Evolutionary conservation across 2,888 invertebrate genomes (phyloP).

Genomic region (Lepidochrysops patricia): DNA sequence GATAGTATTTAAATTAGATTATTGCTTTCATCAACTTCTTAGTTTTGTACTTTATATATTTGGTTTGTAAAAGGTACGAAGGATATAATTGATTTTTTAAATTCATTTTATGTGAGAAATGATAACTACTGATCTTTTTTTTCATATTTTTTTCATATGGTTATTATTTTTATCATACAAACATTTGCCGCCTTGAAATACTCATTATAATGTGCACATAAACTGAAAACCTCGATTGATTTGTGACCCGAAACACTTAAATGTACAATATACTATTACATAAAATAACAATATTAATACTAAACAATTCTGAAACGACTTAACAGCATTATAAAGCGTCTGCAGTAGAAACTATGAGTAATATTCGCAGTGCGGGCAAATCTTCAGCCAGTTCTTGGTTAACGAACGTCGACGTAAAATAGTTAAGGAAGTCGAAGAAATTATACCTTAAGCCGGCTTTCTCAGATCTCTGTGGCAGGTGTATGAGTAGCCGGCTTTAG

Average conservation of each 20-base stretch:
- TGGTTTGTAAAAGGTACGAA: not conserved
- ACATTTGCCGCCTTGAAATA: too few species aligned
- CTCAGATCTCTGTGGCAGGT: not conserved
- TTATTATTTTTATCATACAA: too few species aligned
- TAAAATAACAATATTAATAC: not conserved
- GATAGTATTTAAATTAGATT: too few species aligned
- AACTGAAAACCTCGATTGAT: too few species aligned
- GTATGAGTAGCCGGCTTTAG: too few species aligned
- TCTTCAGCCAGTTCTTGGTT: not conserved
- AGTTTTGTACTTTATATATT: not conserved
- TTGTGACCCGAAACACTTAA: not conserved
- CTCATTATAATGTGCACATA: too few species aligned
- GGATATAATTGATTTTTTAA: too few species aligned
- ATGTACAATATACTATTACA: not conserved
- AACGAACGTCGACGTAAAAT: not conserved
- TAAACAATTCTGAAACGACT: not conserved
- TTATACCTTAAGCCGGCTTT: not conserved
- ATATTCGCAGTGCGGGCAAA: not conserved
- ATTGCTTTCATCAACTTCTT: too few species aligned
- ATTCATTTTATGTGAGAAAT: too few species aligned
- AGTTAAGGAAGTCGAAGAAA: not conserved
- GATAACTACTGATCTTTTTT: too few species aligned
- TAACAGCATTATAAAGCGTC: not conserved
- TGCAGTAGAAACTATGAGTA: slow-evolving; percentile 1
- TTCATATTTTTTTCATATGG: too few species aligned